Evolutionary conservation across 2,888 invertebrate genomes (phyloP), one percentile per base, ranked within the genome.

Genomic region (Cordilura impudica): DNA sequence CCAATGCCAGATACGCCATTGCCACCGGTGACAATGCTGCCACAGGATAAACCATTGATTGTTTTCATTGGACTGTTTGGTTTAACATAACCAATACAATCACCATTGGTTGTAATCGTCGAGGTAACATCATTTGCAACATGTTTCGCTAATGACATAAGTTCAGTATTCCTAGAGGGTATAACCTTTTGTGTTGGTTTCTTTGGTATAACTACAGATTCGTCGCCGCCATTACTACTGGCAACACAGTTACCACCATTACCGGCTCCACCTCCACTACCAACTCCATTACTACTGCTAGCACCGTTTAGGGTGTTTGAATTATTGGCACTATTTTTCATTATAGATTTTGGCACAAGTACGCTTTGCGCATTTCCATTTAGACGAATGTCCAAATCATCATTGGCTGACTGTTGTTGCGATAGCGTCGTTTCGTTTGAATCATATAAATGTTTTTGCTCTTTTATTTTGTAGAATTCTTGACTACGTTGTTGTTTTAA

Each of bases 401-500:
- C 84, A 10, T 73, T 84, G 51, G 82, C 73, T 2, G 43, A 16
- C 10, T 58, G 67, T 21, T 71, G 75, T 16, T 26, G 56, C 56
- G 72, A 81, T 43, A 72, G 78, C 23, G 81, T 56, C 65, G 82
- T 75, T 71, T 83, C 84, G 51, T 74, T 81, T 66, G 78, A 79
- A 47, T 84, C 86, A 69, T 82, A 81, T 58, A 78, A 14, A 75
- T 85, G 91, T 87, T 93, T 92, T 78, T 84, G 84, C 66, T 83
- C 91, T 89, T 88, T 92, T 84, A 63, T 91, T 90, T 69, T 93
- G 89, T 95, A 95, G 76, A 95, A 93, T 88, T 95, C 96, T 90
- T 94, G 95, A 81, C 94, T 94, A 84, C 96, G 92, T 89, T 96
- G 96, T 85, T 95, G 95, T 89, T 95, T 94, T 87, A 96, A 90